Base-by-base conservation (phyloP, 2,888 invertebrate genomes). In the Nasonovia ribisnigri region DNA sequence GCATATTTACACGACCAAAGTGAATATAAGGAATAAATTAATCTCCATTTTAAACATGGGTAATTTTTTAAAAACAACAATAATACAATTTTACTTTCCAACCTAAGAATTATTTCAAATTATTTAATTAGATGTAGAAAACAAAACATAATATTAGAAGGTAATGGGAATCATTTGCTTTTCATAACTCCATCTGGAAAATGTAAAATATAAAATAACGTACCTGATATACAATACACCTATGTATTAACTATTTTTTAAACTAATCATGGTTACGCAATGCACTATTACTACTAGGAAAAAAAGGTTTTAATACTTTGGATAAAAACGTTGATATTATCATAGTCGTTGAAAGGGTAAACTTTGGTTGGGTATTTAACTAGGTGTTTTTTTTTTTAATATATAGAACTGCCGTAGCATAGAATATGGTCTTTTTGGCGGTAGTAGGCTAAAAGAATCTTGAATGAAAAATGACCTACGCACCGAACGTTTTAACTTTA, bases 391-490 rank as follows among this genome's bases (percentile, higher is more conserved):
- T 86, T 86, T 48, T 51, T 24, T 24, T 0, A 36, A 77, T 77
- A 77, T 77, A 77, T 77, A 20, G 36, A 36, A 36, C 77, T 77
- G 24, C 46, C 5, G 46, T n/a, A 10, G n/a, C n/a, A n/a, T 13
- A 24, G 43, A 89, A 48, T 29, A 42, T 90, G 6, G 51, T 77
- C 26, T 29, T 86, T 57, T 86, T 43, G 24, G 54, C 57, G 91
- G 16, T 43, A 29, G 42, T 6, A n/a, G 51, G 77, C 43, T 54
- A 26, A 84, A 54, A 93, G 86, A 93, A 90, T 90, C 86, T 90
- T 60, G 90, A 93, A 93, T 93, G 93, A 93, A 93, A 93, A 93
- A 93, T 86, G 93, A 93, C 60, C 90, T 51, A n/a, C 51, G 48
- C 29, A 20, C 46, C 86, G 86, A 88, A 77, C 88, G 57, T 87